Evolutionary conservation across 2,888 invertebrate genomes (phyloP), one percentile per base, ranked within the genome.

Genomic region (Camponotus fellah): DNA sequence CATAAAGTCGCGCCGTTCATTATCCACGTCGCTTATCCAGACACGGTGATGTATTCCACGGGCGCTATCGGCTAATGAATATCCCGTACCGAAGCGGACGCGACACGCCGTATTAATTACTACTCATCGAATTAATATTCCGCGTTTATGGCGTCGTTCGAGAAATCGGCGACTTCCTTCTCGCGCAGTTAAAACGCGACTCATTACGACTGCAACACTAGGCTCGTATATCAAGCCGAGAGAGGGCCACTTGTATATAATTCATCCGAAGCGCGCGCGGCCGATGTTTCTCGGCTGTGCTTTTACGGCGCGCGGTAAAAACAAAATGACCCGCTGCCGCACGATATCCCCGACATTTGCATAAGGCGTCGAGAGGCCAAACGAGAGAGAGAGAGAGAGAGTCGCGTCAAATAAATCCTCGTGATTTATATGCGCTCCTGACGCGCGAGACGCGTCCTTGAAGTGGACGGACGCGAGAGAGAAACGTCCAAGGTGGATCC

Each of bases 71-170:
- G 68, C 81, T 82, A 74, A 84, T 83, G 86, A 86, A 83, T 88
- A 86, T 85, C 72, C 71, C 84, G 81, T 82, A 79, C 82, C 84
- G 84, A 87, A 86, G 74, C 66, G 40, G 81, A 66, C 40, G 43
- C 46, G n/a, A 43, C 43, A 60, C 62, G 21, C 68, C 10, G 60
- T 81, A 82, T 83, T 88, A 88, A 88, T 88, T 88, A 88, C 82
- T 75, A 77, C 74, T 80, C 89, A 71, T 89, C 85, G 85, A 86
- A 89, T 89, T 89, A 89, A 89, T 87, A 84, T 83, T 80, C 46
- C 37, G 80, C 69, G 83, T 86, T 87, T 89, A 85, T 83, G 71
- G 21, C 75, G 46, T 58, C 60, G 85, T 58, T 40, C 46, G 84
- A 85, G 88, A 84, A 89, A 89, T 86, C 87, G 86, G 65, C 68